Base-by-base conservation (phyloP, 2,113 vertebrate species). In the Prionailurus viverrinus region DNA sequence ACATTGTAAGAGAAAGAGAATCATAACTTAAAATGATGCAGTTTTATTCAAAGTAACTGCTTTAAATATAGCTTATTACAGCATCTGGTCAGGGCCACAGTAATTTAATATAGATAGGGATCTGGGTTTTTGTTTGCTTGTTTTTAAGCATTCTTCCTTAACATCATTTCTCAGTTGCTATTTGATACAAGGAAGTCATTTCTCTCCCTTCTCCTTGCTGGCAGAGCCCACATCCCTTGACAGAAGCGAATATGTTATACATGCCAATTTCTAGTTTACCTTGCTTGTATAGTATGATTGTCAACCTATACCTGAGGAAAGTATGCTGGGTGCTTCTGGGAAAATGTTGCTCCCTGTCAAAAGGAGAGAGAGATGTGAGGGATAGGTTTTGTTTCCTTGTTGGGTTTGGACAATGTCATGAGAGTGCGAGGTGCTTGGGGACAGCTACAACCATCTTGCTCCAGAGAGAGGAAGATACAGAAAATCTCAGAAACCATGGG, bases 21-120 rank as follows among this genome's bases (percentile, higher is more conserved):
- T 92, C 29, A 4, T 84, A 65, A 96, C 31, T 95, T 83, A 68
- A 66, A 81, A 89, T 18, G 10, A 63, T 95, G 8, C 0, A 19
- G 16, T 93, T 95, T 93, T 73, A 89, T 73, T 89, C 65, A 79
- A 89, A 93, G 71, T 76, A 93, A 83, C 13, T 66, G n/a, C 48
- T 41, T 96, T 94, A 83, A 82, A 36, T 88, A 69, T 13, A 88
- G 39, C 78, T 96, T 85, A 79, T 91, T 78, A 90, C 18, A 78
- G 25, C n/a, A 78, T 92, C 6, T 90, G 4, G 19, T 25, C 45
- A 51, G 11, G 7, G 18, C 61, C 29, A 48, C 14, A 63, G 29
- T 91, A 82, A 92, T 84, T 89, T 68, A 74, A 89, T 66, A 68
- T 15, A 65, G 39, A 48, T 66, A 36, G 36, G 12, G 65, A 65